These are phyloP conservation scores for Heterocephalus glaber DNA, from an alignment of 2,113 vertebrate genomes.

Conservation along the genomic window DNA sequence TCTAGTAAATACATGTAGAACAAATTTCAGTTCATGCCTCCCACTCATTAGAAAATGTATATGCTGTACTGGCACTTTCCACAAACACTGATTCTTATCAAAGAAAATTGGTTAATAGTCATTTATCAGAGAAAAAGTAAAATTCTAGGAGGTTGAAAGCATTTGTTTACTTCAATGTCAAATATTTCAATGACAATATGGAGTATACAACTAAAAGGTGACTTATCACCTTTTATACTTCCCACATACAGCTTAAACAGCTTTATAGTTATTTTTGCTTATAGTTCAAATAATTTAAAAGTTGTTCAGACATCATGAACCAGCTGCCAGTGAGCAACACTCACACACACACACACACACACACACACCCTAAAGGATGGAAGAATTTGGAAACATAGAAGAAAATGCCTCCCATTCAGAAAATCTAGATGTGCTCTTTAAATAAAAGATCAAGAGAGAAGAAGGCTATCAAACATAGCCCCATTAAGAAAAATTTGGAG, in stretches of 20 bases:
- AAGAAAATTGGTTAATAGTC: background rate
- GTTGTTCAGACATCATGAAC: background rate
- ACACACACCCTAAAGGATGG: background rate
- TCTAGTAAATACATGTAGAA: background rate
- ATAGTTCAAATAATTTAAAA: background rate
- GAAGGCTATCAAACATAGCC: background rate
- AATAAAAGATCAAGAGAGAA: slow-evolving; percentile 51
- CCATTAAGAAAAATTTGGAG: background rate
- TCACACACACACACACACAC: background rate
- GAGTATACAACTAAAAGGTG: background rate
- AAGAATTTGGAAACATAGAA: background rate
- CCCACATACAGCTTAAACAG: background rate
- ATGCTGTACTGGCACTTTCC: background rate
- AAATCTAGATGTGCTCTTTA: background rate
- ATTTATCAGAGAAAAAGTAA: background rate
- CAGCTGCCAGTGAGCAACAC: background rate
- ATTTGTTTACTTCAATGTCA: background rate
- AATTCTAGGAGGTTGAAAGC: background rate
- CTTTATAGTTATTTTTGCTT: background rate
- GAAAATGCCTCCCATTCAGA: background rate
- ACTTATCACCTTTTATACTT: background rate
- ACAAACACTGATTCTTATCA: background rate
- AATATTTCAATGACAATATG: background rate
- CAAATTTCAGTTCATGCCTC: background rate
- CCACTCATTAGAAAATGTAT: background rate